A percentile compares a stretch with the other conserved stretches of the same genome.
These are phyloP conservation scores for Sciurus niger DNA, from an alignment of 2,113 vertebrate species.

Conservation along the genomic window DNA sequence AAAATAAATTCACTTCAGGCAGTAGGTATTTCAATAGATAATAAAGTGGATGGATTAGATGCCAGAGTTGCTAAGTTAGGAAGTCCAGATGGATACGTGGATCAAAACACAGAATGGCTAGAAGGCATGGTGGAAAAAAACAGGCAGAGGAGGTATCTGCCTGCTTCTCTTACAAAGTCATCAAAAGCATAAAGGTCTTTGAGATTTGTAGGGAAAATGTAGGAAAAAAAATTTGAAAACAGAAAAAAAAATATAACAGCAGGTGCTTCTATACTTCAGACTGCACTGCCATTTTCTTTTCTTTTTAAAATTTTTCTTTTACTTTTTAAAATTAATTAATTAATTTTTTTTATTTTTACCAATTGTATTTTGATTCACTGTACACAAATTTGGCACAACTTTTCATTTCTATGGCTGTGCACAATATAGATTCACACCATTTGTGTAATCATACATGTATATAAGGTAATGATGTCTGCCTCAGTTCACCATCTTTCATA, in stretches of 20 bases:
- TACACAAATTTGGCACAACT: too few species aligned
- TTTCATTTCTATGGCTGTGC: too few species aligned
- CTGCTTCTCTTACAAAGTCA: conserved; percentile 51
- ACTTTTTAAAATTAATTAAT: too few species aligned
- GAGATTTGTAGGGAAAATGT: conserved; percentile 54
- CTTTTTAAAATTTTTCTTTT: too few species aligned
- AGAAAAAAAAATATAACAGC: not conserved
- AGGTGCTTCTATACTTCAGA: not conserved
- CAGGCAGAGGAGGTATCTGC: not conserved
- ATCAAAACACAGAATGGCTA: conserved; percentile 69
- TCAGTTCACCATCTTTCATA: too few species aligned
- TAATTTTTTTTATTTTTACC: too few species aligned
- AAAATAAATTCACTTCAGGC: conserved; percentile 74
- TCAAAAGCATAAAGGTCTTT: conserved; percentile 61
- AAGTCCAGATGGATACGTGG: conserved; percentile 69
- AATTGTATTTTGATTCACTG: too few species aligned
- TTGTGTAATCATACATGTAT: too few species aligned
- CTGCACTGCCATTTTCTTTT: not conserved
- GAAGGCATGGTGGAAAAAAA: conserved; percentile 65
- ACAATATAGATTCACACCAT: too few species aligned
- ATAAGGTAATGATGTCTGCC: too few species aligned
- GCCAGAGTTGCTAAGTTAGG: conserved; percentile 44
- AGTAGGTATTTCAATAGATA: conserved; percentile 73
- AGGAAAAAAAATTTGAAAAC: not conserved
- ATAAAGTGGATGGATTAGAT: conserved; percentile 74